These are phyloP conservation scores for Drosophila asahinai DNA, from an alignment of 1,140 invertebrate genomes.

Conservation along the genomic window DNA sequence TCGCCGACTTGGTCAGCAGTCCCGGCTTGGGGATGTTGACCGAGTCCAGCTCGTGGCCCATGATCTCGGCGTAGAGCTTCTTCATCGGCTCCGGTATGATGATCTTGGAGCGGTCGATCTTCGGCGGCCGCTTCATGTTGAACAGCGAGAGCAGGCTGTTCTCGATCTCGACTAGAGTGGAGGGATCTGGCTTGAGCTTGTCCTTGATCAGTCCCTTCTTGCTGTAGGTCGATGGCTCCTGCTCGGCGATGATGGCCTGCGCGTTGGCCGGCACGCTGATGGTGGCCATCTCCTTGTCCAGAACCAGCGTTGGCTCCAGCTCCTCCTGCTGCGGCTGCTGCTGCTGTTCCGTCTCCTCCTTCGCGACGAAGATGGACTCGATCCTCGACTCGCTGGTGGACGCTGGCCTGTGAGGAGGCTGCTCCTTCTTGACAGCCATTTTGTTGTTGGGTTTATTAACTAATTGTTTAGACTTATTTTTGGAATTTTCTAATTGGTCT, in stretches of 20 bases:
- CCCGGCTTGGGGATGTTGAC: constrained; percentile 89
- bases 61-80: constrained; percentile 90
- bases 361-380: constrained; percentile 6
- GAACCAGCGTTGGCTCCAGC: constrained; percentile 20
- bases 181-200: constrained; percentile 81
- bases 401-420: constrained; percentile 29
- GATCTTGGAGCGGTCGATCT: constrained; percentile 86
- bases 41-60: constrained; percentile 86
- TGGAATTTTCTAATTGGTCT: constrained; percentile 84
- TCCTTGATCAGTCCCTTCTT: constrained; percentile 77
- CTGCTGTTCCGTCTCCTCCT: constrained; percentile 7
- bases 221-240: constrained; percentile 77
- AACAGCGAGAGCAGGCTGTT: constrained; percentile 90
- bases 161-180: constrained; percentile 87
- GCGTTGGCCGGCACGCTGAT: constrained; percentile 62
- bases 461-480: constrained; percentile 77
- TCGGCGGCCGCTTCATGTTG: constrained; percentile 88
- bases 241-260: constrained; percentile 67
- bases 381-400: constrained; percentile 3
- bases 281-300: constrained; percentile 50
- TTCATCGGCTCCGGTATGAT: constrained; percentile 92
- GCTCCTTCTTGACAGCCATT: constrained; percentile 55
- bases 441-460: constrained; percentile 63
- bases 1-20: constrained; percentile 89
- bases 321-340: constrained; percentile 19